Evolutionary conservation across 2,797 vertebrate species (phyloP).

Genomic region (Mus spretus): DNA sequence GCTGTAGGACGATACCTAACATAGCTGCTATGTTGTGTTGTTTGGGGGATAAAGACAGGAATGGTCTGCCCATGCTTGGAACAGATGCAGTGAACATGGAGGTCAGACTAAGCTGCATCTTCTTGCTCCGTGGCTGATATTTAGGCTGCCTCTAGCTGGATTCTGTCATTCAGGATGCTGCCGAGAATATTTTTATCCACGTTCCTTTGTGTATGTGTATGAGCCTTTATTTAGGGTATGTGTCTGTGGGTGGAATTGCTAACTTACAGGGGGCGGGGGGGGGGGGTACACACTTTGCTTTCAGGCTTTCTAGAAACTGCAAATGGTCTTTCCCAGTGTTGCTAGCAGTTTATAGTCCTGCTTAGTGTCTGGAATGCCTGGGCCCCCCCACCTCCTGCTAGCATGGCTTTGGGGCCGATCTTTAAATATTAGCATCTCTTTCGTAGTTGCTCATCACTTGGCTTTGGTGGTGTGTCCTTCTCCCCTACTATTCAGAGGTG

Average conservation of each 20-base stretch:
- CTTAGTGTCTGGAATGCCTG: not conserved
- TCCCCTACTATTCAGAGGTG: not conserved
- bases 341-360: constrained; percentile 15
- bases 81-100: not conserved
- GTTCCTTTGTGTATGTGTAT: constrained; percentile 34
- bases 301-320: constrained; percentile 31
- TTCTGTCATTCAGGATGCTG: constrained; percentile 5
- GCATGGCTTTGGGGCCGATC: not conserved
- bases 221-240: constrained; percentile 51
- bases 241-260: constrained; percentile 58
- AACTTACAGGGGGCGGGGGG: not conserved
- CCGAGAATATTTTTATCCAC: constrained; percentile 7
- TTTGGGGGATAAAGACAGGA: not conserved
- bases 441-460: not conserved
- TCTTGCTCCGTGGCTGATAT: constrained; percentile 10
- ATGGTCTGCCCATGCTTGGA: not conserved
- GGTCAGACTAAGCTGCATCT: not conserved
- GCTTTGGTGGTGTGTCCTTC: not conserved
- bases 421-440: constrained; percentile 45
- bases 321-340: constrained; percentile 12
- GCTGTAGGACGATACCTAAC: not conserved
- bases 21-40: not conserved
- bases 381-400: not conserved
- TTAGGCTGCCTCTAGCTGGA: constrained; percentile 39
- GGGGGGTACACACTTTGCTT: constrained; percentile 49